These are phyloP conservation scores for Cephus pygmeus DNA, from an alignment of 2,888 invertebrate species.

Conservation along the genomic window DNA sequence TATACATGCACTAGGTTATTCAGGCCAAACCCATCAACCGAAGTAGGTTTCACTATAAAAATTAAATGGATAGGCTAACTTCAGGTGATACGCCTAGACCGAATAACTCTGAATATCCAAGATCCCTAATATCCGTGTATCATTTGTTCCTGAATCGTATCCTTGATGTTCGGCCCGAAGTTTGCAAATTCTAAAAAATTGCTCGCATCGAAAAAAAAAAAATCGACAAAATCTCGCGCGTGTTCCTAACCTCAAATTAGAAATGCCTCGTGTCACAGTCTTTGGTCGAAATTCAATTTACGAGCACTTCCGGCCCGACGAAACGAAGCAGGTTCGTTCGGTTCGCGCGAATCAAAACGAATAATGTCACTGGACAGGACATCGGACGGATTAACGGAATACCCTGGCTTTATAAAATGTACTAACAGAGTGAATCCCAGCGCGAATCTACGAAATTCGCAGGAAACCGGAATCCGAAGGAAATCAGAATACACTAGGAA, in stretches of 20 bases:
- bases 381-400: slow-evolving; percentile 13
- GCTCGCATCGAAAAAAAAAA: background rate
- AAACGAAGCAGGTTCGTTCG: background rate
- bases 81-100: background rate
- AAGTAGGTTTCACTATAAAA: background rate
- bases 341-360: background rate
- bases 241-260: background rate
- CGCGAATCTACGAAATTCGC: background rate
- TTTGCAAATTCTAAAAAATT: background rate
- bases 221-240: background rate
- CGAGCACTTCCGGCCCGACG: background rate
- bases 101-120: background rate
- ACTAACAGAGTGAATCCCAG: background rate
- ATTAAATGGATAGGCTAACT: background rate
- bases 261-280: background rate
- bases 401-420: background rate
- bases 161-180: background rate
- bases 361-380: slow-evolving; percentile 35
- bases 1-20: background rate
- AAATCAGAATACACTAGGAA: slow-evolving; percentile 21
- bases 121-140: background rate
- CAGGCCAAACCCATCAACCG: background rate
- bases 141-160: background rate
- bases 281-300: background rate
- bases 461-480: background rate